phyloP scores from a whole-genome alignment of 2,888 invertebrate genomes.

The Malacosoma neustria region DNA sequence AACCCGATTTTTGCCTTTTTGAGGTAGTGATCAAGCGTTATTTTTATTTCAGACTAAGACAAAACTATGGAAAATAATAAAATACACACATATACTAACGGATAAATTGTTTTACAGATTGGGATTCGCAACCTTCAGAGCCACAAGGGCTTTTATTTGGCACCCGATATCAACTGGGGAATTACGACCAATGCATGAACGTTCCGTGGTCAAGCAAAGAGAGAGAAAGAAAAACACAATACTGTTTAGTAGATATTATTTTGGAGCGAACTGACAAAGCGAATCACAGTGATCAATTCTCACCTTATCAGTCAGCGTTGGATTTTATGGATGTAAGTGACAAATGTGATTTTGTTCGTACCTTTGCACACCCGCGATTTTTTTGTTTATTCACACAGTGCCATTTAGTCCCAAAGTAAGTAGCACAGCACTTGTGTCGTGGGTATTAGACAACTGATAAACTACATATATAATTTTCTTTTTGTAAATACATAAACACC shows the following conservation, averaged over 20 bases:
- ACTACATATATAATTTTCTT: too few relatives aligned
- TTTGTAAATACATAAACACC: too few relatives aligned
- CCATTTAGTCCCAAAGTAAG: too few relatives aligned
- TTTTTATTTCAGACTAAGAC: too few relatives aligned
- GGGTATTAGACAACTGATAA: too few relatives aligned
- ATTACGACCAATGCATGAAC: conserved; percentile 75
- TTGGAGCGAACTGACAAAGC: conserved; percentile 42
- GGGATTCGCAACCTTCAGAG: conserved; percentile 76
- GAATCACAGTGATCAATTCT: conserved; percentile 24
- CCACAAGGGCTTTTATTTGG: conserved; percentile 73
- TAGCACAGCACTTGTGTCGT: too few relatives aligned
- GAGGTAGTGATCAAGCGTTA: not conserved
- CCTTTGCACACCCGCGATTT: too few relatives aligned
- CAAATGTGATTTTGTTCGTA: not conserved
- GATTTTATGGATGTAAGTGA: conserved; percentile 55
- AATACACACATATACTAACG: too few relatives aligned
- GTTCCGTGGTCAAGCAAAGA: conserved; percentile 41
- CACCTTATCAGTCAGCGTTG: conserved; percentile 57
- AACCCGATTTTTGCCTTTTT: too few relatives aligned
- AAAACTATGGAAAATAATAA: too few relatives aligned
- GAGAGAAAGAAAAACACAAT: conserved; percentile 50
- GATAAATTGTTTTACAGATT: conserved; percentile 50
- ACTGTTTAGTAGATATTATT: conserved; percentile 62
- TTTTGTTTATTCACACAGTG: too few relatives aligned
- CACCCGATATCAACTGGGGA: conserved; percentile 74